Conservation (phyloP, 2,888 invertebrate genomes). For the Clanis bilineata region DNA sequence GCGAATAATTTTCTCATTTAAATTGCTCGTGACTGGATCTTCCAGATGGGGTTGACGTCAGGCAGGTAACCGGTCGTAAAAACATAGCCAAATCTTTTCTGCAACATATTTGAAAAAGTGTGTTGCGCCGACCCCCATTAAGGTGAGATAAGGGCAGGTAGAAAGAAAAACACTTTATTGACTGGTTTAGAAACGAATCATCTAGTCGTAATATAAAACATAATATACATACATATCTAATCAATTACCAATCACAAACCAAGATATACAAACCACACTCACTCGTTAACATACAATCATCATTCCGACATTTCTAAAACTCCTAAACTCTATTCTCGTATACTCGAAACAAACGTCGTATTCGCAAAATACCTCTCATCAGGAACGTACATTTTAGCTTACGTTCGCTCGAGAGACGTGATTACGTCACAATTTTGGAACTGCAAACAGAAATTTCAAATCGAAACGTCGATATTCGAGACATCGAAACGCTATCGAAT, state of each 20-base stretch:
- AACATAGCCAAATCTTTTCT: too few species aligned
- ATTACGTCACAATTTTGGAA: conserved; percentile 34
- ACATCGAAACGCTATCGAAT: conserved; percentile 38
- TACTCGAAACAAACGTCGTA: background rate
- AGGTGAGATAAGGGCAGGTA: too few species aligned
- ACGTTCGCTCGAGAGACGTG: conserved; percentile 19
- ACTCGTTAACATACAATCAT: background rate
- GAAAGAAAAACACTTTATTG: too few species aligned
- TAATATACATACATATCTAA: too few species aligned
- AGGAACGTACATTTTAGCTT: conserved; percentile 1
- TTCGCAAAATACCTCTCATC: background rate
- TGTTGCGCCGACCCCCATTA: too few species aligned
- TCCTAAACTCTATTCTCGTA: background rate
- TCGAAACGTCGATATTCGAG: conserved; percentile 37
- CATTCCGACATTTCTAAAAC: background rate
- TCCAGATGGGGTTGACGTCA: too few species aligned
- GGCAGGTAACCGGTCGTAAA: too few species aligned
- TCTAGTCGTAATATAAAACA: too few species aligned
- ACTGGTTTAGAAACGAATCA: too few species aligned
- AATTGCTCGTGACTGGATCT: too few species aligned
- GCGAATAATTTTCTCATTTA: too few species aligned
- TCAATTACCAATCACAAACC: background rate
- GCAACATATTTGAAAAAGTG: too few species aligned
- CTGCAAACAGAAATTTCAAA: conserved; percentile 28
- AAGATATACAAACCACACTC: background rate